A percentile compares a stretch with the other conserved stretches of the same genome.
These are phyloP conservation scores for Trachurus trachurus DNA, from an alignment of 2,797 vertebrate species.

Conservation along the genomic window DNA sequence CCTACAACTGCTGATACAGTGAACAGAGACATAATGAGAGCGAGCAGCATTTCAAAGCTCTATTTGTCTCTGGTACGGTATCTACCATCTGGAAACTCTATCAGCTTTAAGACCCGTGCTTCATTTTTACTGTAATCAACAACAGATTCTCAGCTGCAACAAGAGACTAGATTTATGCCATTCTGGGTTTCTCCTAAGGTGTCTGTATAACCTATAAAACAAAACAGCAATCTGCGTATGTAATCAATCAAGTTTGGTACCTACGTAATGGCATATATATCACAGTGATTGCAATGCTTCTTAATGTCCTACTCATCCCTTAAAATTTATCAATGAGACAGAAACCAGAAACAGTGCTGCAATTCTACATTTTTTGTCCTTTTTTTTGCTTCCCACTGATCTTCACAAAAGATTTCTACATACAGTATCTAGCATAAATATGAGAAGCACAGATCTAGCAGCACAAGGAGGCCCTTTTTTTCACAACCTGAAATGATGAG, in stretches of 20 bases:
- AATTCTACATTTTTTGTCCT: conserved; percentile 8
- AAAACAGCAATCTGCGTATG: conserved; percentile 45
- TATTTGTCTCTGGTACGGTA: conserved; percentile 63
- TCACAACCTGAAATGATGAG: conserved; percentile 67
- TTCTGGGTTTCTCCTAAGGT: conserved; percentile 38
- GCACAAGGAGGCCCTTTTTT: conserved; percentile 51
- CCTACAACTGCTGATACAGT: conserved; percentile 38
- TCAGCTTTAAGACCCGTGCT: conserved; percentile 68
- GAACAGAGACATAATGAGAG: conserved; percentile 28
- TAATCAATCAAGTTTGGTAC: conserved; percentile 44
- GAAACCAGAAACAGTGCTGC: conserved; percentile 9
- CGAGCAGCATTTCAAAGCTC: conserved; percentile 42
- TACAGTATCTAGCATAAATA: conserved; percentile 46
- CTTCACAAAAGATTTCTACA: conserved; percentile 40
- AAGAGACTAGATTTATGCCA: conserved; percentile 65
- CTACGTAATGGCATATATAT: conserved; percentile 29
- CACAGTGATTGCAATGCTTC: conserved; percentile 13
- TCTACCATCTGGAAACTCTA: conserved; percentile 79
- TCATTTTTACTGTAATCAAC: conserved; percentile 78
- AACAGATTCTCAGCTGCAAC: conserved; percentile 73
- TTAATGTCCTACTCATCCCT: conserved; percentile 12
- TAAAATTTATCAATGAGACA: conserved; percentile 28
- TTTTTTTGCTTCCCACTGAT: conserved; percentile 19
- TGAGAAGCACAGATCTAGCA: conserved; percentile 68
- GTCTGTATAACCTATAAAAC: conserved; percentile 61